phyloP scores from a whole-genome alignment of 2,797 vertebrate genomes.

The Bryconaethiops microstoma region DNA sequence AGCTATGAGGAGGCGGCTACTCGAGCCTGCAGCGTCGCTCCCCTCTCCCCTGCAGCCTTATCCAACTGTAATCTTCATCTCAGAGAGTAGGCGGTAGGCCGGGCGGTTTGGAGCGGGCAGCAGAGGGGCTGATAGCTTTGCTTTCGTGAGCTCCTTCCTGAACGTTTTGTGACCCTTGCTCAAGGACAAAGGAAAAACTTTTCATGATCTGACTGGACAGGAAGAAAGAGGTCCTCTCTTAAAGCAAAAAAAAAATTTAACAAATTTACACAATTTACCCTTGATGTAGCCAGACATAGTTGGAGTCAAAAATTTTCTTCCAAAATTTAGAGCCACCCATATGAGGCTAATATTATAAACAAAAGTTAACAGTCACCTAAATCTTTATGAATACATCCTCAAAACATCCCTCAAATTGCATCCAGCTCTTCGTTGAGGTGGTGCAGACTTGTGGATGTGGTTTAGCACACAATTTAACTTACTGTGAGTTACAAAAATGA shows the following conservation, averaged over 20 bases:
- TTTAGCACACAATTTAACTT: too few species aligned
- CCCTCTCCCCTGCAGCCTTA: slow-evolving; percentile 48
- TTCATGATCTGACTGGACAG: slow-evolving; percentile 46
- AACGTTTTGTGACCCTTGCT: slow-evolving; percentile 75
- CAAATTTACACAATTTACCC: background rate
- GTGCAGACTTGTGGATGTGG: too few species aligned
- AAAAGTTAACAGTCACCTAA: too few species aligned
- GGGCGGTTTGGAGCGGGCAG: slow-evolving; percentile 63
- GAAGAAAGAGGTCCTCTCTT: slow-evolving; percentile 27
- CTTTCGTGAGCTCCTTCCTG: slow-evolving; percentile 77
- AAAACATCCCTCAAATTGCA: too few species aligned
- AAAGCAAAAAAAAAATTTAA: background rate
- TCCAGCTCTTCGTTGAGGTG: too few species aligned
- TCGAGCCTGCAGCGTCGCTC: slow-evolving; percentile 68
- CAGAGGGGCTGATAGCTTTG: slow-evolving; percentile 73
- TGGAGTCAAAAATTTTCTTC: too few species aligned
- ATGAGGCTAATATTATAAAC: too few species aligned
- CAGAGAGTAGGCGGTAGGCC: slow-evolving; percentile 42
- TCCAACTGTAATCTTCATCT: slow-evolving; percentile 65
- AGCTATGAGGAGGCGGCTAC: slow-evolving; percentile 74
- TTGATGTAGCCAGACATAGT: too few species aligned
- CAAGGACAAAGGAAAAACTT: slow-evolving; percentile 75
- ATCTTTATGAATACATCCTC: too few species aligned
- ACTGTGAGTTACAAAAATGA: too few species aligned
- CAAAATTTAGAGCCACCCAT: too few species aligned